Base-by-base conservation (phyloP, 2,113 vertebrate species). In the Saguinus midas region DNA sequence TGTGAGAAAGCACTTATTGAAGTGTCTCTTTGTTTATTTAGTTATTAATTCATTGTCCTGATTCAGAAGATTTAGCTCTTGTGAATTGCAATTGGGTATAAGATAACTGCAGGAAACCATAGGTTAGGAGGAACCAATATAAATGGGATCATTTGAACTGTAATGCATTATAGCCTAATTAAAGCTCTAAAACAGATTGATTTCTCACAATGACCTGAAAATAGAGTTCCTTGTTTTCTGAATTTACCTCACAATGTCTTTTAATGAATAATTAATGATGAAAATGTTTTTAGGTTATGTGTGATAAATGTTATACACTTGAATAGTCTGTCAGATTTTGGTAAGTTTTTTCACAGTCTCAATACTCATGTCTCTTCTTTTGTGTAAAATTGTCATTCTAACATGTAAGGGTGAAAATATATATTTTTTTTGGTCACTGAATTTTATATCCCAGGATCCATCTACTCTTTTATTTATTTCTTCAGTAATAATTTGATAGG, bases 161-260 rank as follows among this genome's bases (percentile, higher is more conserved):
- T 89, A 61, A 18, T 75, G 10, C 50, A 91, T 43, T 52, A 78
- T 25, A 95, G 35, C 5, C 89, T 70, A 87, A 72, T 75, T 89
- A 90, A 92, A 93, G 50, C 9, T 79, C 43, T 96, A 87, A 96
- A 95, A 85, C 48, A 75, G 66, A 87, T 66, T 43, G 40, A 83
- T 52, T 96, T 76, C 43, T 95, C 37, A 94, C 35, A 91, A 45
- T 78, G 85, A 13, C 9, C 76, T 27, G 75, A n/a, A 94, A 91
- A 55, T 17, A 73, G 64, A 79, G 35, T 75, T 90, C 87, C 12
- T 75, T 40, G 1, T 87, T 89, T 89, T 96, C 48, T 50, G 32
- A 87, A 87, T 52, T 92, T 55, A 72, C 4, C 35, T 88, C 57
- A 80, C 11, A 40, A 35, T 78, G 27, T 82, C 16, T 83, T 95